Conservation (phyloP, 2,113 vertebrate species). For the Pomatostomus ruficeps region DNA sequence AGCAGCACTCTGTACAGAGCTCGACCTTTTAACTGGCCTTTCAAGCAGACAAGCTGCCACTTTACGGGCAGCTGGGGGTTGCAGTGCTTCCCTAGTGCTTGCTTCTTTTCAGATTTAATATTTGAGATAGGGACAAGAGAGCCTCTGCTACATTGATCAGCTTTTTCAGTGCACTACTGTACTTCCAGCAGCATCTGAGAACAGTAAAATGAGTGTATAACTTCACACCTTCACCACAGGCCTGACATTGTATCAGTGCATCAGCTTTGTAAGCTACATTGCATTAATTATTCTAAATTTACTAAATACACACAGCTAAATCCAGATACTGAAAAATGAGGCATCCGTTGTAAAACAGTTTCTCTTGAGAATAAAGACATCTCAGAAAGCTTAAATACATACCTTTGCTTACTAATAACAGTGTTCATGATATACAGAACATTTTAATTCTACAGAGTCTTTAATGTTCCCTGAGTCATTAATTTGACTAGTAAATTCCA, state of each 20-base stretch:
- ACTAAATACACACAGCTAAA: not conserved
- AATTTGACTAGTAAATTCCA: not conserved
- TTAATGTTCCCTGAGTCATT: not conserved
- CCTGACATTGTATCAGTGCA: not conserved
- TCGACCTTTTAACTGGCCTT: not conserved
- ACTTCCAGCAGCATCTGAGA: not conserved
- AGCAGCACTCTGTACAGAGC: not conserved
- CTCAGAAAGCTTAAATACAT: constrained; percentile 6
- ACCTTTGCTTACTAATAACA: not conserved
- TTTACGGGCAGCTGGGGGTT: not conserved
- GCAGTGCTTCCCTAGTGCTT: not conserved
- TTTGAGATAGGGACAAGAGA: not conserved
- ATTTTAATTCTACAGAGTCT: not conserved
- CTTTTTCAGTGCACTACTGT: not conserved
- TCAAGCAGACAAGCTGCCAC: not conserved
- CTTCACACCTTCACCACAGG: not conserved
- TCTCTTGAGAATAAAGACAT: not conserved
- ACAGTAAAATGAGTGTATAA: not conserved
- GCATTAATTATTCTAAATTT: not conserved
- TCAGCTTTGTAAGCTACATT: not conserved
- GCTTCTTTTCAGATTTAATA: not conserved
- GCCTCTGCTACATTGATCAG: not conserved
- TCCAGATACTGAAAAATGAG: not conserved
- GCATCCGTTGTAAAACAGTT: not conserved
- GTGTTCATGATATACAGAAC: not conserved